These are phyloP conservation scores for Aphelenchoides avenae DNA, from an alignment of 1,140 invertebrate species.

Conservation along the genomic window DNA sequence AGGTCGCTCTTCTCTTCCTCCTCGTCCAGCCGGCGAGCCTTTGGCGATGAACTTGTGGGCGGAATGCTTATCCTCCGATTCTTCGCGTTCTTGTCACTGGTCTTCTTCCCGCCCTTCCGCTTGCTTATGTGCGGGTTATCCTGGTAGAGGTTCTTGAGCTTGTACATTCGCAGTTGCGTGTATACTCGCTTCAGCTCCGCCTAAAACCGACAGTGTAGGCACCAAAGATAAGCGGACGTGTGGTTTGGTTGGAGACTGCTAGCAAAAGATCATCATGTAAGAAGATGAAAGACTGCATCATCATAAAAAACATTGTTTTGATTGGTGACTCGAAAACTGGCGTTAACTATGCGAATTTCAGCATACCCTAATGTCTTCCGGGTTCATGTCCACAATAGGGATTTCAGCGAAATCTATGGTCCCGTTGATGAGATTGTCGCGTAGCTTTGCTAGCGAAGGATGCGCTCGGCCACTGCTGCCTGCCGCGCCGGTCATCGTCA, in stretches of 20 bases:
- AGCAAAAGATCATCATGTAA: no score
- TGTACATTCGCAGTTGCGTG: constrained; percentile 70
- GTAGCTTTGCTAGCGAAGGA: constrained; percentile 61
- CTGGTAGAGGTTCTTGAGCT: constrained; percentile 80
- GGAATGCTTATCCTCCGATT: constrained; percentile 48
- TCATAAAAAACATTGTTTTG: no score
- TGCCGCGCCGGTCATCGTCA: constrained; percentile 48
- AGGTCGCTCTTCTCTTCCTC: constrained; percentile 55
- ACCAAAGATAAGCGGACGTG: constrained; percentile 20
- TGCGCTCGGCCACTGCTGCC: constrained; percentile 60
- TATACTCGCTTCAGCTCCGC: constrained; percentile 85
- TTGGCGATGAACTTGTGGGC: constrained; percentile 43
- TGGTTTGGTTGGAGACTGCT: no score
- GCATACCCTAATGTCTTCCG: constrained; percentile 76
- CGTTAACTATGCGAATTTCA: no score
- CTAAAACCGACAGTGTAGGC: no score
- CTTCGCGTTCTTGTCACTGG: constrained; percentile 78
- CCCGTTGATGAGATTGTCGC: constrained; percentile 71
- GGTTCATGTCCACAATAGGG: constrained; percentile 78
- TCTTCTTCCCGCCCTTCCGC: constrained; percentile 74
- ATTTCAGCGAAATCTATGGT: constrained; percentile 79
- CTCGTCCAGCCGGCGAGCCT: constrained; percentile 35
- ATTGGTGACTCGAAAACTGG: no score
- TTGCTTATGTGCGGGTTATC: constrained; percentile 93
- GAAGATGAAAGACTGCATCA: no score